Conservation (phyloP, 2,797 vertebrate genomes). For the Trachops cirrhosus region DNA sequence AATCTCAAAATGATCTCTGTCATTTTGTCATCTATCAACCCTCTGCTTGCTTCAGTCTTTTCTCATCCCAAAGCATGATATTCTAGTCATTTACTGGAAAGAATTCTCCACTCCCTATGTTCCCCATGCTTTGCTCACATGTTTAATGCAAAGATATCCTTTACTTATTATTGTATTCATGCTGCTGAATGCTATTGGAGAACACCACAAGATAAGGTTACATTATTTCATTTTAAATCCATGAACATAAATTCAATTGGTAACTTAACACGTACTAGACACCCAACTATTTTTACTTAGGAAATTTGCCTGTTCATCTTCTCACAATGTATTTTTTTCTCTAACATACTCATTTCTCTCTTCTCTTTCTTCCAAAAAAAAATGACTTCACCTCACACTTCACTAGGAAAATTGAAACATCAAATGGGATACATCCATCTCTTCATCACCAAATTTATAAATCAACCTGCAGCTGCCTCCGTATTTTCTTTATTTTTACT, state of each 20-base stretch:
- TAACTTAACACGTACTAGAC: background rate
- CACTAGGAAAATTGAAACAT: background rate
- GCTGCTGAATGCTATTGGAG: background rate
- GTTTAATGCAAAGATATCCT: background rate
- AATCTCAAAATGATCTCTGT: background rate
- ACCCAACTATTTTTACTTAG: background rate
- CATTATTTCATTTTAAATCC: background rate
- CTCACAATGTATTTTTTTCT: background rate
- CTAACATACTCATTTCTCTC: background rate
- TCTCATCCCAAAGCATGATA: background rate
- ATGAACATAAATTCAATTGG: background rate
- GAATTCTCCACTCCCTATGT: background rate
- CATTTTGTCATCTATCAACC: background rate
- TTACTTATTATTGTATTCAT: background rate
- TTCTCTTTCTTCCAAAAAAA: background rate
- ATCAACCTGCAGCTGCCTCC: background rate
- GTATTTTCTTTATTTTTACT: slow-evolving; percentile 11
- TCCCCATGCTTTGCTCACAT: background rate
- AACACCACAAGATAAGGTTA: background rate
- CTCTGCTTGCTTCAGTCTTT: background rate
- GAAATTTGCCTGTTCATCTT: background rate
- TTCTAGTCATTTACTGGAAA: background rate
- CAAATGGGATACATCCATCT: background rate
- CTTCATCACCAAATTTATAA: background rate
- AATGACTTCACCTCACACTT: background rate